Conservation (phyloP, 1,140 invertebrate species). For the Drosophila funebris region DNA sequence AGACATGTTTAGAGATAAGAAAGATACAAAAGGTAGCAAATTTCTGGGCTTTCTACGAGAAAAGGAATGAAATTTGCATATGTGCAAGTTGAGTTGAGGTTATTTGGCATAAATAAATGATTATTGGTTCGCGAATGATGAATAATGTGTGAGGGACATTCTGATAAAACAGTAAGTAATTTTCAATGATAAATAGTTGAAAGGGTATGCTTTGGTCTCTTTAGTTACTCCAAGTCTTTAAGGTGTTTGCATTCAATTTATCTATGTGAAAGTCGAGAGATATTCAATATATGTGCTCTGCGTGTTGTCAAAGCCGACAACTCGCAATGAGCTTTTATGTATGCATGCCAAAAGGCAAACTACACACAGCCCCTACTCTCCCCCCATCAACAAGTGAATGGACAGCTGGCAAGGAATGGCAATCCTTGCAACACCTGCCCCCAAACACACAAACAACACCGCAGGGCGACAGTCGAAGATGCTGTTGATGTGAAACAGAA, state of each 20-base stretch:
- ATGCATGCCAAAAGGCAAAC: constrained; percentile 18
- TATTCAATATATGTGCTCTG: constrained; percentile 5
- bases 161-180: neutral
- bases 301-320: neutral
- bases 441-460: constrained; percentile 15
- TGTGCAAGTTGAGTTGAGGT: neutral
- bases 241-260: constrained; percentile 10
- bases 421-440: constrained; percentile 14
- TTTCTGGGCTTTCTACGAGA: constrained; percentile 27
- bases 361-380: neutral
- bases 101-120: constrained; percentile 8
- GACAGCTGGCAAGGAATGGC: neutral
- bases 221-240: no score
- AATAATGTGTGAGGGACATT: neutral
- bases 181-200: neutral
- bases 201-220: no score
- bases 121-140: constrained; percentile 4
- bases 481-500: constrained; percentile 24
- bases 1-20: neutral
- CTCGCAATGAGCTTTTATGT: constrained; percentile 11
- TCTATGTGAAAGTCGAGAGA: neutral
- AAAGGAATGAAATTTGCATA: constrained; percentile 53
- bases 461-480: constrained; percentile 1
- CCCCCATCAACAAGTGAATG: neutral
- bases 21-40: constrained; percentile 39